Evolutionary conservation across 2,888 invertebrate genomes (phyloP), one percentile per base, ranked within the genome.

Genomic region (Morpho deidamia): DNA sequence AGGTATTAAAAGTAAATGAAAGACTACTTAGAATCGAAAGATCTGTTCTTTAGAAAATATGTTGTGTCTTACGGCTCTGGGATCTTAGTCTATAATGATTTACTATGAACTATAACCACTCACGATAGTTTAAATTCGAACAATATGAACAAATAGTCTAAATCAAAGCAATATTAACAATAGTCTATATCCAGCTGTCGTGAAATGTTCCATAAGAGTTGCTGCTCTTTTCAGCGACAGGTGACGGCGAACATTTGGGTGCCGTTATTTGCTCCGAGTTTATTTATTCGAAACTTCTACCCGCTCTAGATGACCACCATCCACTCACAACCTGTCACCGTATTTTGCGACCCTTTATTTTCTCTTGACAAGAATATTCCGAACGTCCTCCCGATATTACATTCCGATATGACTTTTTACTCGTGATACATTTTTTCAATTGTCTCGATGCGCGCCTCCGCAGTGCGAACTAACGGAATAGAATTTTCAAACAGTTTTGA

Each of bases 401-500:
- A 84, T 83, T 85, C 78, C 81, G 76, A 83, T 85, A 78, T 76
- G 83, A 85, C 82, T 88, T 88, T 88, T 88, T 89, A 83, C 83
- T 87, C 81, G 78, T 83, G 84, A 86, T 86, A 86, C 78, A 87
- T 85, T 85, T 86, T 85, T 86, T 83, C 85, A 83, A 85, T 86
- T 85, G 85, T 85, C 83, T 81, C 77, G 71, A 66, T 74, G 79
- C 78, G 76, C 76, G 77, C 76, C 72, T 76, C 72, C 74, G 67
- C 76, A 74, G 74, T 78, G 77, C 75, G 80, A 84, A 86, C 83
- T 85, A 83, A 83, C 82, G 74, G 81, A 83, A 88, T 84, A 83
- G 78, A 88, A 85, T 83, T 89, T 88, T 83, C 83, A 81, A 85
- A 83, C 82, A 83, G 81, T 87, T 89, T 86, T 87, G 86, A 89